Conservation (phyloP, 2,113 vertebrate species). For the Cnemophilus loriae region DNA sequence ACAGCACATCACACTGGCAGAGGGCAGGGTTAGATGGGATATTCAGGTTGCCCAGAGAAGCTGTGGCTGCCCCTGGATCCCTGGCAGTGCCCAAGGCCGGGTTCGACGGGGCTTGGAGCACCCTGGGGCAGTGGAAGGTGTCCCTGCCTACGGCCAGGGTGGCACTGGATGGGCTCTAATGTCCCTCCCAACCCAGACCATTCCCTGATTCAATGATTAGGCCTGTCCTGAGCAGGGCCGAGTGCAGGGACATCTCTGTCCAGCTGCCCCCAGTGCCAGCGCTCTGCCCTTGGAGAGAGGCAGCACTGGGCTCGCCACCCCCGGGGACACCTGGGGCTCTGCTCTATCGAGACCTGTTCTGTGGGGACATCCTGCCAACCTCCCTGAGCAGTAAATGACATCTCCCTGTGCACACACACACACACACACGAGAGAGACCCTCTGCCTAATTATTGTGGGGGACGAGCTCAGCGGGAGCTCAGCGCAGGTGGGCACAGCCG, state of each 20-base stretch:
- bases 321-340: background rate
- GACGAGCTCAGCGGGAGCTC: background rate
- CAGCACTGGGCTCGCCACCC: background rate
- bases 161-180: fast-evolving
- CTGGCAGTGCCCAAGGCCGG: background rate
- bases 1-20: background rate
- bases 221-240: background rate
- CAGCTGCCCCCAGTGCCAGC: background rate
- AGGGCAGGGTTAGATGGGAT: background rate
- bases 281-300: background rate
- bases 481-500: background rate
- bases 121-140: background rate
- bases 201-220: background rate
- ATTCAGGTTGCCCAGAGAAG: background rate
- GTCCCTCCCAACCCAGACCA: background rate
- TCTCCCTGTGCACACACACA: background rate
- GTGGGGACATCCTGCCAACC: background rate
- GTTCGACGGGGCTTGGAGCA: background rate
- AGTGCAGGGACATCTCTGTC: background rate
- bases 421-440: background rate
- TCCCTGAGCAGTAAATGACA: background rate
- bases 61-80: background rate
- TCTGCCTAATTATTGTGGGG: fast-evolving
- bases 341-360: too few species aligned
- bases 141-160: background rate